These are phyloP conservation scores for Drosophila sordidula DNA, from an alignment of 2,888 invertebrate genomes.

Conservation along the genomic window DNA sequence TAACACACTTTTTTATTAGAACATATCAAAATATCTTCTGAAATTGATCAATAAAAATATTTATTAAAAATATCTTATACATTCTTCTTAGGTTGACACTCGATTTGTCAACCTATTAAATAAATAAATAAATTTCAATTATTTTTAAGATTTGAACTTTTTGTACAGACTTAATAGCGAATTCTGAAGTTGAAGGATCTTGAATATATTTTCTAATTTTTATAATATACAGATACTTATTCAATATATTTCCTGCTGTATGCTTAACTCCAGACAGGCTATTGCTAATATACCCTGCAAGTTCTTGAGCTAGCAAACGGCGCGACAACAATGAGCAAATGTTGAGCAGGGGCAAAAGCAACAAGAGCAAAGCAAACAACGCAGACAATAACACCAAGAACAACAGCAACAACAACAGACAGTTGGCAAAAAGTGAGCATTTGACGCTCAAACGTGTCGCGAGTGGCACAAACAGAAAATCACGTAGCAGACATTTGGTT, in stretches of 20 bases:
- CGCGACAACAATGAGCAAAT: conserved; percentile 41
- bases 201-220: too few species aligned
- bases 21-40: too few species aligned
- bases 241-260: not conserved
- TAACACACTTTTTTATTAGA: too few species aligned
- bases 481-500: conserved; percentile 75
- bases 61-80: too few species aligned
- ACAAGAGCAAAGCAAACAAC: conserved; percentile 38
- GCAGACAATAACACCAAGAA: conserved; percentile 18
- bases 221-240: not conserved
- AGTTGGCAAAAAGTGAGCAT: conserved; percentile 45
- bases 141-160: too few species aligned
- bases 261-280: too few species aligned
- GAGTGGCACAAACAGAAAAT: conserved; percentile 53
- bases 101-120: too few species aligned
- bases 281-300: conserved; percentile 16
- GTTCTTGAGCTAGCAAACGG: not conserved
- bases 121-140: too few species aligned
- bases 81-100: too few species aligned
- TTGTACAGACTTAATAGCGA: too few species aligned
- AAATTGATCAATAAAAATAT: too few species aligned
- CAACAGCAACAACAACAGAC: conserved; percentile 7
- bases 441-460: conserved; percentile 59
- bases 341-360: conserved; percentile 18
- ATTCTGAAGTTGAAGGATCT: too few species aligned